A percentile compares a stretch with the other conserved stretches of the same genome.
phyloP scores from a whole-genome alignment of 2,113 vertebrate species.

The Phalacrocorax aristotelis region DNA sequence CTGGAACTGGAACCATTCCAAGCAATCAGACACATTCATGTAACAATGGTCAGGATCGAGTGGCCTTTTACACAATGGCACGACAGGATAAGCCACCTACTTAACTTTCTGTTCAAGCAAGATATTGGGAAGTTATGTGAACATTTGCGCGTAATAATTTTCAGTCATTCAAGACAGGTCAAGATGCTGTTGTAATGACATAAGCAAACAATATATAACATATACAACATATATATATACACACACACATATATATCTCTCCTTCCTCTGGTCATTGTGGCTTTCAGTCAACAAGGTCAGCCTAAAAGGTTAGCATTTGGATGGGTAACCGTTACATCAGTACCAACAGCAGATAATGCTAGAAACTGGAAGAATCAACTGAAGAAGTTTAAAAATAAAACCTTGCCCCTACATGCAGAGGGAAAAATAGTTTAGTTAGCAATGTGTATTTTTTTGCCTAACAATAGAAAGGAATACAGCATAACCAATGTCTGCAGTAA shows the following conservation, averaged over 20 bases:
- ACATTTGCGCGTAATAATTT: background rate
- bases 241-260: rapidly evolving
- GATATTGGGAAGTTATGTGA: background rate
- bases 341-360: background rate
- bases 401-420: rapidly evolving
- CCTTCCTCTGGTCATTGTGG: background rate
- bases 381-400: background rate
- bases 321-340: background rate
- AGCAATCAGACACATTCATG: background rate
- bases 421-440: background rate
- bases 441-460: rapidly evolving
- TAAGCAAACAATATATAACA: background rate
- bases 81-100: background rate
- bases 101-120: background rate
- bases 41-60: background rate
- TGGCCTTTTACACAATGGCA: background rate
- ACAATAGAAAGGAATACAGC: background rate
- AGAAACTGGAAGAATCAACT: background rate
- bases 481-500: background rate
- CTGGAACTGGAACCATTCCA: background rate
- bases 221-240: too few species aligned
- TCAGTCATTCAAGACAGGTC: background rate
- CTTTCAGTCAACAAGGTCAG: background rate
- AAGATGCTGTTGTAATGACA: background rate
- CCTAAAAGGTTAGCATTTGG: background rate